Evolutionary conservation across 2,797 vertebrate species (phyloP).

Genomic region (Tiaroga cobitis): DNA sequence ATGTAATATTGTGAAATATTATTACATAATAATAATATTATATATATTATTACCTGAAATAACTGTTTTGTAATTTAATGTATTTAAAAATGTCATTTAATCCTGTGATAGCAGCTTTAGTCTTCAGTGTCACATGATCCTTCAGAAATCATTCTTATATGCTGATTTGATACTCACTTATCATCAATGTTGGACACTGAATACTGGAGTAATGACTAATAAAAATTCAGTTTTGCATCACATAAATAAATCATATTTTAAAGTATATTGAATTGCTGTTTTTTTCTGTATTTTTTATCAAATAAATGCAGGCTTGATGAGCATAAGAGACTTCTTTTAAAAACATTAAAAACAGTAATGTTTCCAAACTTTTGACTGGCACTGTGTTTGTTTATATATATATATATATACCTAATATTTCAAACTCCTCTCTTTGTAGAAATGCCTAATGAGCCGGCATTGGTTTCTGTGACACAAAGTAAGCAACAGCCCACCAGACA

Average conservation of each 20-base stretch:
- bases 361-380: too few relatives aligned
- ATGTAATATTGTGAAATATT: not conserved
- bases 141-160: not conserved
- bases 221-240: too few relatives aligned
- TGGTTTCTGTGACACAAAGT: constrained; percentile 5
- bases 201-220: too few relatives aligned
- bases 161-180: not conserved
- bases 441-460: constrained; percentile 48
- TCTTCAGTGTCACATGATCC: not conserved
- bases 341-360: too few relatives aligned
- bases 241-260: too few relatives aligned
- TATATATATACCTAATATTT: not conserved
- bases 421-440: constrained; percentile 32
- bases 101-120: not conserved
- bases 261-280: too few relatives aligned
- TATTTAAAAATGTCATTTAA: not conserved
- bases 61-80: not conserved
- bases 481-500: constrained; percentile 69
- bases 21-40: too few relatives aligned
- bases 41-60: too few relatives aligned
- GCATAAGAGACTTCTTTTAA: too few relatives aligned
- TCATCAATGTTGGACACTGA: too few relatives aligned
- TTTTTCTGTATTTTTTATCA: not conserved
- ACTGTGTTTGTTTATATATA: too few relatives aligned
- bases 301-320: not conserved